phyloP scores from a whole-genome alignment of 2,113 vertebrate species.

The Microcebus ravelobensis region DNA sequence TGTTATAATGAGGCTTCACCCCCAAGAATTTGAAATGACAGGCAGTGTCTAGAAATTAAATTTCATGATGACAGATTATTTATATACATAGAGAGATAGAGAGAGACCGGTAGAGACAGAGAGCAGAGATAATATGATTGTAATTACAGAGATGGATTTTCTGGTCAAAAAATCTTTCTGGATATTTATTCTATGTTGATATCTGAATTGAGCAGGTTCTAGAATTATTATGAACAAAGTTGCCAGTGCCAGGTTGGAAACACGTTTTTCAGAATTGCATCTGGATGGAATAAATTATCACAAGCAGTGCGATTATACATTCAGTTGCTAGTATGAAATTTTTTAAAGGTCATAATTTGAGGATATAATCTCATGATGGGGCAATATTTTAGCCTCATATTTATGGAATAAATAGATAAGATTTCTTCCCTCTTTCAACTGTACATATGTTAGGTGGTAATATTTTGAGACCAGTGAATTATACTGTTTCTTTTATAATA shows the following conservation, averaged over 20 bases:
- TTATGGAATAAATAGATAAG: neutral
- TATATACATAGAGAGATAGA: neutral
- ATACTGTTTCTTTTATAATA: neutral
- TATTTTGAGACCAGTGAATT: slow-evolving; percentile 32
- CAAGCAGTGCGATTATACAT: neutral
- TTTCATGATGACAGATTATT: neutral
- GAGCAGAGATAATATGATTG: neutral
- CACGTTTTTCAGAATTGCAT: neutral
- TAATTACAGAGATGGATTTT: neutral
- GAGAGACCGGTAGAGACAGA: neutral
- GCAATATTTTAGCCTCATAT: neutral
- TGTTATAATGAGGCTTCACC: neutral
- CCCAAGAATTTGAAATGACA: neutral
- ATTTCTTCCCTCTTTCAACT: neutral
- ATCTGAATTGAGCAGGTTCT: neutral
- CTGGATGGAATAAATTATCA: neutral
- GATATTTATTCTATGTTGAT: neutral
- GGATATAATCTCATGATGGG: neutral
- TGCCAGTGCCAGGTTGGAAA: neutral
- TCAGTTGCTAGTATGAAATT: neutral
- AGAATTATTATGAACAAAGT: neutral
- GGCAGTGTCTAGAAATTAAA: neutral
- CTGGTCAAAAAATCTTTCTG: neutral
- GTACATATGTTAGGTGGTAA: neutral
- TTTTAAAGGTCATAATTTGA: neutral